Evolutionary conservation across 53 echinoderm and acorn worm genomes (phyloP).

Genomic region (Holothuria leucospilota): DNA sequence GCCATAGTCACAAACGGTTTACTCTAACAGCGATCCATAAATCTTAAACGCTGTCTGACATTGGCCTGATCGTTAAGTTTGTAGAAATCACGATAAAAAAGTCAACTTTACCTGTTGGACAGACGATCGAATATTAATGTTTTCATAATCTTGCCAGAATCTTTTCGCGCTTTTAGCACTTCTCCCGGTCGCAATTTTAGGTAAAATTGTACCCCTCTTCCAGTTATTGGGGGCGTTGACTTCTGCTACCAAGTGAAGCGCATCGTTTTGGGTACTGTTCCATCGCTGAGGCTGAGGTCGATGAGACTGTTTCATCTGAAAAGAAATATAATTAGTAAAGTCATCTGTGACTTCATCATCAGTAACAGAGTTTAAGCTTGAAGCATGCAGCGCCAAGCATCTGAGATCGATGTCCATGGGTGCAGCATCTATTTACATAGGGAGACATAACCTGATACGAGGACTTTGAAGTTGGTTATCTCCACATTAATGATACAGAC

Average conservation of each 20-base stretch:
- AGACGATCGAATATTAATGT: slow-evolving; percentile 62
- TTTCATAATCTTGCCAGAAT: slow-evolving; percentile 78
- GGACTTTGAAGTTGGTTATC: too few species aligned
- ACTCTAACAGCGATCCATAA: too few species aligned
- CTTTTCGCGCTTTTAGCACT: slow-evolving; percentile 78
- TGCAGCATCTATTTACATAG: too few species aligned
- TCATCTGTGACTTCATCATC: too few species aligned
- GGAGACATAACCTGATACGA: too few species aligned
- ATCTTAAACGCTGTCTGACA: too few species aligned
- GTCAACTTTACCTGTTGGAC: slow-evolving; percentile 69
- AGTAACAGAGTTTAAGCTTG: too few species aligned
- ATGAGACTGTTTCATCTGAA: background rate
- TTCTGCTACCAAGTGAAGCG: slow-evolving; percentile 6
- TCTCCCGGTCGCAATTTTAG: slow-evolving; percentile 87
- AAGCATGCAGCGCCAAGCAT: too few species aligned
- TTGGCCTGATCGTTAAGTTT: background rate
- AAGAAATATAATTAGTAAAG: too few species aligned
- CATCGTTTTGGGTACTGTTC: slow-evolving; percentile 2
- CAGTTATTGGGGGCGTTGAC: slow-evolving; percentile 5
- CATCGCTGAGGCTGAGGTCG: background rate
- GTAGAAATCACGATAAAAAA: background rate
- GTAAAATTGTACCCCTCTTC: slow-evolving; percentile 58
- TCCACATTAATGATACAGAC: too few species aligned
- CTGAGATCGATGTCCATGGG: too few species aligned
- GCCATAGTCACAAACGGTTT: too few species aligned